phyloP scores from a whole-genome alignment of 2,888 invertebrate genomes.

The Gnatocerus cornutus region DNA sequence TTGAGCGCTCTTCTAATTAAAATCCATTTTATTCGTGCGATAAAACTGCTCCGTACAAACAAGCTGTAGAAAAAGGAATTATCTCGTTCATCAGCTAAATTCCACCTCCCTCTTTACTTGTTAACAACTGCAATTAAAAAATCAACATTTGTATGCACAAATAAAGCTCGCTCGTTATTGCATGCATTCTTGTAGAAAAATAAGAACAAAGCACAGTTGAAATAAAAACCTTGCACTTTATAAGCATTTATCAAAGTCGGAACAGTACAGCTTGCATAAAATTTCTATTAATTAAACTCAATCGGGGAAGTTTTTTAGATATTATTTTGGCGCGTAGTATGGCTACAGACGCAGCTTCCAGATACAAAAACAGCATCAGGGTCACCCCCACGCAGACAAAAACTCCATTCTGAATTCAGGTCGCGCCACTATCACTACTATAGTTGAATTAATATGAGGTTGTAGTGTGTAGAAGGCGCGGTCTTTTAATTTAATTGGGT shows the following conservation, averaged over 20 bases:
- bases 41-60: conserved; percentile 11
- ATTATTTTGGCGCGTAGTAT: background rate
- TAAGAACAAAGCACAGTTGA: background rate
- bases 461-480: conserved; percentile 11
- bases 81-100: conserved; percentile 3
- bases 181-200: conserved; percentile 19
- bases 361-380: conserved; percentile 25
- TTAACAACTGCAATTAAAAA: conserved; percentile 10
- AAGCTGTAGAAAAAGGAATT: conserved; percentile 10
- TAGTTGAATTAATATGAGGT: conserved; percentile 42
- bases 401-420: conserved; percentile 30
- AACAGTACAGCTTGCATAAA: conserved; percentile 33
- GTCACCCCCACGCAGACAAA: conserved; percentile 28
- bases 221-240: conserved; percentile 54
- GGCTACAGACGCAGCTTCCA: background rate
- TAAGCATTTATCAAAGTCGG: conserved; percentile 55
- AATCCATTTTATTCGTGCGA: conserved; percentile 6
- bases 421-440: conserved; percentile 27
- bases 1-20: conserved; percentile 11
- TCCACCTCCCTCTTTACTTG: background rate
- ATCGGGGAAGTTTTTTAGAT: conserved; percentile 9
- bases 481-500: conserved; percentile 31
- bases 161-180: conserved; percentile 1
- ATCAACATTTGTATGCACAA: conserved; percentile 3
- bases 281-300: conserved; percentile 42